Conservation (phyloP, 2,113 vertebrate genomes). For the Lagopus leucura region DNA sequence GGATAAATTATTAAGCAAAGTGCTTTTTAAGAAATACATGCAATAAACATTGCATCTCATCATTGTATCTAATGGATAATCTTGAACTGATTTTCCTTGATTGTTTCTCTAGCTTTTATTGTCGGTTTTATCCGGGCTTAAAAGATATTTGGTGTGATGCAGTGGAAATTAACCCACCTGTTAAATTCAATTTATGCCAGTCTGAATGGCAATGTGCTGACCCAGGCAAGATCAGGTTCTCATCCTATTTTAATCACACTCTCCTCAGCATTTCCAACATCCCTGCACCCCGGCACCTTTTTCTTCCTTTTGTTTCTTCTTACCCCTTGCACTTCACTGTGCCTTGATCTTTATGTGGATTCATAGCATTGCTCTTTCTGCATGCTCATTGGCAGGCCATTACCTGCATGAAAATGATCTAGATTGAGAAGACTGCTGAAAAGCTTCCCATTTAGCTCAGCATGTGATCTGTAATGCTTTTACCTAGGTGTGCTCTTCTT, state of each 20-base stretch:
- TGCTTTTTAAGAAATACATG: neutral
- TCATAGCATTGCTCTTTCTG: neutral
- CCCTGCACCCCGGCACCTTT: neutral
- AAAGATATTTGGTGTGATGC: neutral
- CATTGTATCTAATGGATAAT: neutral
- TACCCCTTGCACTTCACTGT: neutral
- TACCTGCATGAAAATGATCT: neutral
- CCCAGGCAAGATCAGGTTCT: neutral
- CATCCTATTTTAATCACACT: neutral
- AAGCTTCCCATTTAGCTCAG: neutral
- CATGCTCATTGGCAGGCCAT: neutral
- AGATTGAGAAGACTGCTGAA: conserved; percentile 17
- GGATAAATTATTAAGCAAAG: neutral
- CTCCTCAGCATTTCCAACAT: neutral
- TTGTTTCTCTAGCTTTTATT: neutral
- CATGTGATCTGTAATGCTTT: conserved; percentile 1
- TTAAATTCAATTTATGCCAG: neutral
- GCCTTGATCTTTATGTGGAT: conserved; percentile 13
- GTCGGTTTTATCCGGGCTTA: neutral
- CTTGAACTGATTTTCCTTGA: neutral
- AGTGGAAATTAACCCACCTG: neutral
- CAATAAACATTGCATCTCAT: neutral
- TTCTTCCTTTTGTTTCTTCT: neutral
- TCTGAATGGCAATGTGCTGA: neutral
- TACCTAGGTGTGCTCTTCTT: neutral